These are phyloP conservation scores for Oophaga sylvatica DNA, from an alignment of 2,797 vertebrate genomes.

Conservation along the genomic window DNA sequence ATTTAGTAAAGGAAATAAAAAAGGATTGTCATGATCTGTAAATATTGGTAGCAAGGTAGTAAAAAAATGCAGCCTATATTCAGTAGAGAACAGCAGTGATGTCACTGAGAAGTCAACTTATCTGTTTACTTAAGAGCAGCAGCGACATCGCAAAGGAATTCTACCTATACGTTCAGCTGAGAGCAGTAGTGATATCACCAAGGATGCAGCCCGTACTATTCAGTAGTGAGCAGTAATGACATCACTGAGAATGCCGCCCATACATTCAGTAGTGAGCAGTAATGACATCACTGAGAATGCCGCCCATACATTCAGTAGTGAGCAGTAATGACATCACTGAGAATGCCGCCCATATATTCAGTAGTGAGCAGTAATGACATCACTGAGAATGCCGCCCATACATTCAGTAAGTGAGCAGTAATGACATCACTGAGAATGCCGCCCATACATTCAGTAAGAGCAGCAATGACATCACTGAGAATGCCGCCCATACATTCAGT, in stretches of 20 bases:
- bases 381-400: too few relatives aligned
- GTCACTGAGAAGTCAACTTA: not conserved
- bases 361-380: too few relatives aligned
- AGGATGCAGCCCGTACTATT: not conserved
- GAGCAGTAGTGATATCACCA: not conserved
- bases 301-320: too few relatives aligned
- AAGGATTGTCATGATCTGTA: not conserved
- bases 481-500: too few relatives aligned
- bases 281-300: too few relatives aligned
- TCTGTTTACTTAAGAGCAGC: not conserved
- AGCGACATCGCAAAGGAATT: not conserved
- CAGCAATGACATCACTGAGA: too few relatives aligned
- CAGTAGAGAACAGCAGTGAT: not conserved
- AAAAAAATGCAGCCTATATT: not conserved
- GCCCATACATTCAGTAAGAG: too few relatives aligned
- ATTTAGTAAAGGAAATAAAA: not conserved
- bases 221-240: not conserved
- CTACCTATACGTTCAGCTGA: not conserved
- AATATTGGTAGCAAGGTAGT: not conserved
- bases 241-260: not conserved
- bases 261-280: too few relatives aligned
- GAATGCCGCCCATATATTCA: too few relatives aligned
- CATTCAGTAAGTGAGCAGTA: too few relatives aligned
- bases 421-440: too few relatives aligned
- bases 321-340: too few relatives aligned